Conservation (phyloP, 2,113 vertebrate genomes). For the Crypturellus undulatus region DNA sequence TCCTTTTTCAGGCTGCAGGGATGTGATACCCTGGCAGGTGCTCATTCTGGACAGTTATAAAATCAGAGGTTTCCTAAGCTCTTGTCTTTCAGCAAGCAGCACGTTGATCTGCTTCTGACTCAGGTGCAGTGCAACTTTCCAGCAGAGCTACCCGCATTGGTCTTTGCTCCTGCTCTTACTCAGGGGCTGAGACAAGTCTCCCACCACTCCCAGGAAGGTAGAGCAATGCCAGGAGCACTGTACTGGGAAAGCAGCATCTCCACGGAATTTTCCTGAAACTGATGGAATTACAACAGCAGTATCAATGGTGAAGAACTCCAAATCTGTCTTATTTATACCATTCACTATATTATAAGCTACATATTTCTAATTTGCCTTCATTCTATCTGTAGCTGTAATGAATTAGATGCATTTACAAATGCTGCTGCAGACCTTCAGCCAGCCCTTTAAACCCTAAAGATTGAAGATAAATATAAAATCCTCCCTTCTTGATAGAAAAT, state of each 20-base stretch:
- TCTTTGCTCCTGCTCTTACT: not conserved
- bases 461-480: not conserved
- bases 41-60: not conserved
- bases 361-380: not conserved
- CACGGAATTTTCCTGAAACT: not conserved
- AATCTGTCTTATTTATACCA: not conserved
- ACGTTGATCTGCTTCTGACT: not conserved
- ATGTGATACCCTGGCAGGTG: not conserved
- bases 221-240: not conserved
- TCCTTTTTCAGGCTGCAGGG: not conserved
- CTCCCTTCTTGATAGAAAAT: not conserved
- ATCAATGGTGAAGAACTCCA: not conserved
- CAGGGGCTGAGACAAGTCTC: not conserved
- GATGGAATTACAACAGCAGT: not conserved
- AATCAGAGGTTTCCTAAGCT: not conserved
- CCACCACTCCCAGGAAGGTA: rapidly evolving
- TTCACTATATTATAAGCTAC: not conserved
- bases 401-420: not conserved
- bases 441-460: not conserved
- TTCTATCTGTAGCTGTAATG: not conserved
- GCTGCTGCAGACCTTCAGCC: not conserved
- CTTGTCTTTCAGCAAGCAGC: not conserved
- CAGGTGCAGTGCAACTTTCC: not conserved
- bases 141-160: not conserved
- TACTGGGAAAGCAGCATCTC: not conserved